Evolutionary conservation across 2,113 vertebrate species (phyloP).

Genomic region (Cnemophilus loriae): DNA sequence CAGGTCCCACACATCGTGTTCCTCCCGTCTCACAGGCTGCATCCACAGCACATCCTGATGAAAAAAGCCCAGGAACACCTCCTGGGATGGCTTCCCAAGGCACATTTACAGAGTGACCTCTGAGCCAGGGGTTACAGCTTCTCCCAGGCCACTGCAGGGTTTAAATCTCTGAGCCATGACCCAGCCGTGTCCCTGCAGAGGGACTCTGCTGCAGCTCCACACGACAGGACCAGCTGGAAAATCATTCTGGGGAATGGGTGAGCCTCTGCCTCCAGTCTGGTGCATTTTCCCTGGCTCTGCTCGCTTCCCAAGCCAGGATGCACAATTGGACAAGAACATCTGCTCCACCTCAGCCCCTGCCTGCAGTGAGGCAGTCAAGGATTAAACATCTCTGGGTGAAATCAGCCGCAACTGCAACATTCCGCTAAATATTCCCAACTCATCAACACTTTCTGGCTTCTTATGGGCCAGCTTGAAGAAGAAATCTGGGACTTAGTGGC

Average conservation of each 20-base stretch:
- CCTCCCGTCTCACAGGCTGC: rapidly evolving
- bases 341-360: not conserved
- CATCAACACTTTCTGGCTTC: not conserved
- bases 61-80: not conserved
- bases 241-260: not conserved
- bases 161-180: not conserved
- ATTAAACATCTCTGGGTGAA: not conserved
- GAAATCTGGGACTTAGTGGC: not conserved
- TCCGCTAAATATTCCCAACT: not conserved
- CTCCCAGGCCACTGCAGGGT: not conserved
- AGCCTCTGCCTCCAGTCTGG: not conserved
- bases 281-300: not conserved
- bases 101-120: not conserved
- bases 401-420: not conserved
- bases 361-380: not conserved
- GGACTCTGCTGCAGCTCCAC: not conserved
- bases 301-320: not conserved
- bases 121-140: not conserved
- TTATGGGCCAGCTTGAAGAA: not conserved
- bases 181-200: not conserved
- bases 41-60: not conserved
- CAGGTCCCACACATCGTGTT: not conserved
- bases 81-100: not conserved
- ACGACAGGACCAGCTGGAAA: not conserved
- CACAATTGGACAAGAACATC: not conserved